Conservation (phyloP, 2,888 invertebrate species). For the Scrobipalpa atriplicella region DNA sequence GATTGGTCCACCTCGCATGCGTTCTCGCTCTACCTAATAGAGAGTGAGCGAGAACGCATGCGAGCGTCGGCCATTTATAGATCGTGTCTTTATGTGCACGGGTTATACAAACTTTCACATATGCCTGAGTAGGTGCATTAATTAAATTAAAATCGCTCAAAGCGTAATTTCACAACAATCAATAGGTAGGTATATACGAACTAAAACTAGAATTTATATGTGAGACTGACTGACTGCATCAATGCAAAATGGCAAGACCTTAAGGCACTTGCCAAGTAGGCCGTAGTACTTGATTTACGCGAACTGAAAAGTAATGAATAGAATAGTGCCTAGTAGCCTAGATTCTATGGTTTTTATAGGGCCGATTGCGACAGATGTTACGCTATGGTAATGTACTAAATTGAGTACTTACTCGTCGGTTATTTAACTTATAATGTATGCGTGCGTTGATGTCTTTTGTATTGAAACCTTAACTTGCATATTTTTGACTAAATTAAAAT, state of each 20-base stretch:
- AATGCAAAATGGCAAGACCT: slow-evolving; percentile 9
- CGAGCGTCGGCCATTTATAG: too few relatives aligned
- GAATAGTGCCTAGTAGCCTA: background rate
- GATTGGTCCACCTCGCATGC: too few relatives aligned
- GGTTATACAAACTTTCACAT: too few relatives aligned
- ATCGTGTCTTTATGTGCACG: too few relatives aligned
- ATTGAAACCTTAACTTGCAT: too few relatives aligned
- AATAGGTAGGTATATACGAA: too few relatives aligned
- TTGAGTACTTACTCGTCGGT: background rate
- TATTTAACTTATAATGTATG: background rate
- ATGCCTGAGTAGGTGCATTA: too few relatives aligned
- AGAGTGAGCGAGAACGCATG: too few relatives aligned
- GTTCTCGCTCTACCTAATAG: too few relatives aligned
- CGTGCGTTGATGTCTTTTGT: slow-evolving; percentile 20
- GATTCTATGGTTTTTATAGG: slow-evolving; percentile 11
- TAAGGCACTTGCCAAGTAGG: slow-evolving; percentile 19
- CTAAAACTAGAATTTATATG: background rate
- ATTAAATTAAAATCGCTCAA: background rate
- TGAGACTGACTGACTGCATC: slow-evolving; percentile 9
- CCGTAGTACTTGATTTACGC: background rate
- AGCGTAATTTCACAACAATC: background rate
- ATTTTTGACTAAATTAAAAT: too few relatives aligned
- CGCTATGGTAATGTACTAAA: background rate
- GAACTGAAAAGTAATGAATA: background rate
- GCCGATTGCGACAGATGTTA: background rate